phyloP scores from a whole-genome alignment of 2,888 invertebrate species.

The Drosophila colorata region DNA sequence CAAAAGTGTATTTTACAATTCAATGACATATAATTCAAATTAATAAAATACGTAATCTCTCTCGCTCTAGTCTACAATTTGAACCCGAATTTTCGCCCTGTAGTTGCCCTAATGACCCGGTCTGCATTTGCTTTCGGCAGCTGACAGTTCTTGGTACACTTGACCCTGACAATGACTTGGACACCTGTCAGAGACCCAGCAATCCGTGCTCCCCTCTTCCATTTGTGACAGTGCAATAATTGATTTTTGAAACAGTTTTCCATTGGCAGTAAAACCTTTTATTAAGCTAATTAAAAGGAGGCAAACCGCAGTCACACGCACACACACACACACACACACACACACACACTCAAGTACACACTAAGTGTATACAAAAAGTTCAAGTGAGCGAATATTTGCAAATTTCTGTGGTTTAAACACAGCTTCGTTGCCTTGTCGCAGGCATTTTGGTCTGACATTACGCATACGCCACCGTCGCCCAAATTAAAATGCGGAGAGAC shows the following conservation, averaged over 20 bases:
- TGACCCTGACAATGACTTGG: neutral
- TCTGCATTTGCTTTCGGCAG: neutral
- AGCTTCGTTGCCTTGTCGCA: too few species aligned
- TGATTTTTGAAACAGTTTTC: constrained; percentile 2
- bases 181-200: neutral
- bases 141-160: neutral
- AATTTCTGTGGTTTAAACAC: too few species aligned
- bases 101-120: neutral
- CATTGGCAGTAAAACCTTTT: neutral
- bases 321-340: neutral
- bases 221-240: neutral
- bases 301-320: neutral
- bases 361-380: neutral
- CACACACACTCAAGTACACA: too few species aligned
- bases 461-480: too few species aligned
- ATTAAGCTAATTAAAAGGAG: neutral
- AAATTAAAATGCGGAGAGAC: too few species aligned
- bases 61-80: too few species aligned
- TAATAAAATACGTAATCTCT: too few species aligned
- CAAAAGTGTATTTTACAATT: too few species aligned
- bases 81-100: too few species aligned
- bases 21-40: too few species aligned
- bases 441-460: too few species aligned
- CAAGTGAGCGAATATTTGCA: too few species aligned
- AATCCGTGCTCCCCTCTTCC: neutral